phyloP scores from a whole-genome alignment of 2,888 invertebrate genomes.

The Tanaodytes sp. region DNA sequence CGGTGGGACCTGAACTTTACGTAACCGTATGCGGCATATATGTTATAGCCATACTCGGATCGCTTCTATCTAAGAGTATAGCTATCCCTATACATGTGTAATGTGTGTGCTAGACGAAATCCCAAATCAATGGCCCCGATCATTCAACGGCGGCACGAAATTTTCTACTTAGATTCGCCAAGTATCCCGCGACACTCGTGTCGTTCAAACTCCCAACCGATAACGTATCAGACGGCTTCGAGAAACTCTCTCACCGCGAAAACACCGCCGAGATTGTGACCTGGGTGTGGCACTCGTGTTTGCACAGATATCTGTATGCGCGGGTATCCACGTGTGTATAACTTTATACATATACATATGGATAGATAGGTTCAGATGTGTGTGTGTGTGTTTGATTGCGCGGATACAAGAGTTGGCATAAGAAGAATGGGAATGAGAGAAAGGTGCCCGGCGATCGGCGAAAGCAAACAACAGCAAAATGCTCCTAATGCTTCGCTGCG shows the following conservation, averaged over 20 bases:
- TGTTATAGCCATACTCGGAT: slow-evolving; percentile 2
- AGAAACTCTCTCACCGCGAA: slow-evolving; percentile 48
- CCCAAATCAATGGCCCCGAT: slow-evolving; percentile 39
- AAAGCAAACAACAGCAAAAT: slow-evolving; percentile 49
- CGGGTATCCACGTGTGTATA: background rate
- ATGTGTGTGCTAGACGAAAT: slow-evolving; percentile 7
- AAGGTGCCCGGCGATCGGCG: slow-evolving; percentile 45
- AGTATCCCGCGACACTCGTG: slow-evolving; percentile 35
- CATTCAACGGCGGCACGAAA: slow-evolving; percentile 11
- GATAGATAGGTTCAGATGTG: background rate
- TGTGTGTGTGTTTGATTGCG: background rate
- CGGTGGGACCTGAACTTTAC: slow-evolving; percentile 1
- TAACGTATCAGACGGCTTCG: slow-evolving; percentile 44
- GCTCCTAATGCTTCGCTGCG: slow-evolving; percentile 49
- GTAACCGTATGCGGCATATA: slow-evolving; percentile 1
- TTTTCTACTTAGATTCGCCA: slow-evolving; percentile 28
- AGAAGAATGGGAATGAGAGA: slow-evolving; percentile 54
- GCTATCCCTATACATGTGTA: no score
- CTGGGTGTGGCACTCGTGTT: slow-evolving; percentile 52
- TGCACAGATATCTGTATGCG: background rate
- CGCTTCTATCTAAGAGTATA: no score
- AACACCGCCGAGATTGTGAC: slow-evolving; percentile 47
- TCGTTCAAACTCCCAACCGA: slow-evolving; percentile 15
- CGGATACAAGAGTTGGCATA: slow-evolving; percentile 28
- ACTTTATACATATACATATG: background rate